Evolutionary conservation across 2,888 invertebrate species (phyloP), one percentile per base, ranked within the genome.

Genomic region (Leucania comma): DNA sequence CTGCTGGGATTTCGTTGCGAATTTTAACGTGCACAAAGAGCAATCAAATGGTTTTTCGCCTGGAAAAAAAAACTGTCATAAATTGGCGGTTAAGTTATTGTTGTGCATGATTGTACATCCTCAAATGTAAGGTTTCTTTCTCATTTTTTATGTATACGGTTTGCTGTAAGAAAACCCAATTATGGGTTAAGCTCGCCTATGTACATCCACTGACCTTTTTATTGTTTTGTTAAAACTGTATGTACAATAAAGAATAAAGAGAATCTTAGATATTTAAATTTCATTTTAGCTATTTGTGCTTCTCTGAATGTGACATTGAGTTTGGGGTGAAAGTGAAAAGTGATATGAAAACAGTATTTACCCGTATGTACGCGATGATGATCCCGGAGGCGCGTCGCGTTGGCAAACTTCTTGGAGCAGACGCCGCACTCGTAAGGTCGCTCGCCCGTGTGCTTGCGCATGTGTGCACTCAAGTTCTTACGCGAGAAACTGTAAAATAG

Each of bases 401-500:
- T 92, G 48, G 85, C 78, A 85, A 95, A 96, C 62, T 86, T 84
- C 79, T 93, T 93, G 70, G 87, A 86, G 82, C 96, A 96, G 3
- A 94, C 92, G 56, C 93, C 92, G 90, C 97, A 97, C 51, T 90
- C 87, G 90, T 93, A 95, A 29, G 97, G 96, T 22, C 96, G 93
- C 90, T 96, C 96, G 50, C 96, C 96, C 0, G 96, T 94, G 90
- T 97, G 97, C 24, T 91, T 92, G 10, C 96, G 91, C 91, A 96
- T 90, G 88, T 97, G 97, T 5, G 93, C 90, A 77, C 92, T 93
- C 75, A 97, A 78, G 81, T 92, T 91, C 68, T 87, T 84, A 5
- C 94, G 92, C 0, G 94, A 93, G 75, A 96, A 95, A 71, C 95
- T 96, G 83, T 20, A 63, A 12, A 57, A 48, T 3, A 67, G 12